Percentiles rank a stretch among this genome's conserved stretches.
phyloP scores from a whole-genome alignment of 2,113 vertebrate species.

The Chloroceryle aenea region DNA sequence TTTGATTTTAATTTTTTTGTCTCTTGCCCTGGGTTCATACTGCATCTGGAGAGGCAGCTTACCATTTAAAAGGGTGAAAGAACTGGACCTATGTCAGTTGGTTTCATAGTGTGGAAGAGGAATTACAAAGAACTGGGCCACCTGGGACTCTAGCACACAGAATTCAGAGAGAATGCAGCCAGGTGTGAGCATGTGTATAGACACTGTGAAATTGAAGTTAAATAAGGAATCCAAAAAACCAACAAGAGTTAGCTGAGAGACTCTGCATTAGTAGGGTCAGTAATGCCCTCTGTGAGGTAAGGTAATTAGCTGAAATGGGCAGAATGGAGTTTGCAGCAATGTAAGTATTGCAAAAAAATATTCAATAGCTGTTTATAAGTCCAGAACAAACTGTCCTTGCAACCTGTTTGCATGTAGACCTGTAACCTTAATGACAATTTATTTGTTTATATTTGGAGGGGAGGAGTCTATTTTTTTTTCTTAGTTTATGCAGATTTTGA shows the following conservation, averaged over 20 bases:
- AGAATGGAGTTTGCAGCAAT: not conserved
- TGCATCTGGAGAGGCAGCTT: not conserved
- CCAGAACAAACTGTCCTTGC: not conserved
- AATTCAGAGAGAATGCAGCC: not conserved
- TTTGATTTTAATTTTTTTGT: not conserved
- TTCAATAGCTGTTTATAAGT: not conserved
- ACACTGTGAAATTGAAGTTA: not conserved
- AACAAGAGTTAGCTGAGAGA: not conserved
- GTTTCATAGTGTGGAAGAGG: not conserved
- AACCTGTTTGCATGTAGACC: not conserved
- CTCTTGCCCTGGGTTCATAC: not conserved
- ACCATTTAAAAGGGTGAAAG: not conserved
- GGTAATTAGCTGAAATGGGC: not conserved
- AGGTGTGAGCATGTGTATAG: not conserved
- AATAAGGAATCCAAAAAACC: not conserved
- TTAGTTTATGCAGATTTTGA: not conserved
- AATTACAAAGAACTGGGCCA: not conserved
- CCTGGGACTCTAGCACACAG: not conserved
- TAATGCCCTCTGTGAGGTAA: not conserved
- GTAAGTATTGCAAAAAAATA: not conserved
- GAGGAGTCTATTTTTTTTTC: not conserved
- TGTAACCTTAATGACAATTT: not conserved
- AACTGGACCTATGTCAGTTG: not conserved
- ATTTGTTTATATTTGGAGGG: not conserved
- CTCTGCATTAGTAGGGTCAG: not conserved